Evolutionary conservation across 2,113 vertebrate genomes (phyloP).

Genomic region (Blennius ocellaris): DNA sequence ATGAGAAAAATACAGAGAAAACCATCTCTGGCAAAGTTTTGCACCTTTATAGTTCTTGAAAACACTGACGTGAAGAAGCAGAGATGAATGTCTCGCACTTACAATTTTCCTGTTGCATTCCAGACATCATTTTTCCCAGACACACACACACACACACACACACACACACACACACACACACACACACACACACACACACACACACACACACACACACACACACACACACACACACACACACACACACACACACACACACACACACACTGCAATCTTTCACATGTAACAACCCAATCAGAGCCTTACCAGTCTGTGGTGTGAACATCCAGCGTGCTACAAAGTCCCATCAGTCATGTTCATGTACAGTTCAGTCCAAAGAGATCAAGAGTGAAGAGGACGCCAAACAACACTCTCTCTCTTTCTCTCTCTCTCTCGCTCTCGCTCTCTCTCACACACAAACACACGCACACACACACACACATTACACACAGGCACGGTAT

Average conservation of each 20-base stretch:
- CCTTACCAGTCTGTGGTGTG: constrained; percentile 75
- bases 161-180: constrained; percentile 4
- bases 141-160: constrained; percentile 2
- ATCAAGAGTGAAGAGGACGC: constrained; percentile 22
- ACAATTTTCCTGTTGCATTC: constrained; percentile 41
- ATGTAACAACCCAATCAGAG: constrained; percentile 1
- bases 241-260: constrained; percentile 1
- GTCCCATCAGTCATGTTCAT: constrained; percentile 65
- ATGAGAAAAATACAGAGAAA: constrained; percentile 14
- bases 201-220: not conserved
- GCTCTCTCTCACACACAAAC: too few relatives aligned
- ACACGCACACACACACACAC: constrained; percentile 23
- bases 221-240: not conserved
- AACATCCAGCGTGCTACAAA: constrained; percentile 69
- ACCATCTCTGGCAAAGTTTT: not conserved
- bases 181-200: not conserved
- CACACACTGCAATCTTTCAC: not conserved
- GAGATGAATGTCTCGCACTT: constrained; percentile 1
- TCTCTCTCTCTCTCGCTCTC: too few relatives aligned
- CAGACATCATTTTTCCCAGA: constrained; percentile 8
- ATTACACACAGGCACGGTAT: constrained; percentile 48
- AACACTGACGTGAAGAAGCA: constrained; percentile 20
- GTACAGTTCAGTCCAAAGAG: constrained; percentile 67
- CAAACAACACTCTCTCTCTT: constrained; percentile 17
- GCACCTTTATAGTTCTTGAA: constrained; percentile 26